Conservation (phyloP, 2,888 invertebrate species). For the Thereva nobilitata region DNA sequence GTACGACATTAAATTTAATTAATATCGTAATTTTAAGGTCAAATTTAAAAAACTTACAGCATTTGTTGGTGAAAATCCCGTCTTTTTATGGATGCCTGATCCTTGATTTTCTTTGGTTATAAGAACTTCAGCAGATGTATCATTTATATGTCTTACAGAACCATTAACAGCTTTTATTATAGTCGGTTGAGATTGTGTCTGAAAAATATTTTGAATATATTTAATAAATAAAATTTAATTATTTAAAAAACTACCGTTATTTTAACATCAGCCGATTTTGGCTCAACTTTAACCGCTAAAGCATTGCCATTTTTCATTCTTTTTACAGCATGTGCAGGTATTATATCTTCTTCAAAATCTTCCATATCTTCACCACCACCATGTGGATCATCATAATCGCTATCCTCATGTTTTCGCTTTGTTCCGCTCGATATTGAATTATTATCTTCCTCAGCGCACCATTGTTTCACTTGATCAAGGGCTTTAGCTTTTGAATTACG, state of each 20-base stretch:
- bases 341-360: conserved; percentile 63
- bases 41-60: conserved; percentile 45
- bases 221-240: conserved; percentile 42
- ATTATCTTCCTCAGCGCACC: conserved; percentile 71
- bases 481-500: conserved; percentile 81
- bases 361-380: conserved; percentile 57
- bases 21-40: too few species aligned
- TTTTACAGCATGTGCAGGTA: conserved; percentile 60
- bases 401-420: conserved; percentile 60
- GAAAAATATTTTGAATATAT: conserved; percentile 12
- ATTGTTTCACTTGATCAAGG: conserved; percentile 80
- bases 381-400: conserved; percentile 59
- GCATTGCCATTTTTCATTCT: conserved; percentile 57
- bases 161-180: conserved; percentile 51
- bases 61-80: conserved; percentile 45
- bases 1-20: too few species aligned
- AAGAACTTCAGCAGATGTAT: conserved; percentile 54
- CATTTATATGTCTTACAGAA: conserved; percentile 42
- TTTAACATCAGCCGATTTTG: conserved; percentile 49
- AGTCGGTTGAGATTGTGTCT: conserved; percentile 17
- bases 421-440: conserved; percentile 43
- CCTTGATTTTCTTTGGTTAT: conserved; percentile 54
- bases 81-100: conserved; percentile 55
- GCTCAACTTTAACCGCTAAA: conserved; percentile 45
- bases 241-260: conserved; percentile 35